Evolutionary conservation across 2,888 invertebrate genomes (phyloP).

Genomic region (Pharmacophagus antenor): DNA sequence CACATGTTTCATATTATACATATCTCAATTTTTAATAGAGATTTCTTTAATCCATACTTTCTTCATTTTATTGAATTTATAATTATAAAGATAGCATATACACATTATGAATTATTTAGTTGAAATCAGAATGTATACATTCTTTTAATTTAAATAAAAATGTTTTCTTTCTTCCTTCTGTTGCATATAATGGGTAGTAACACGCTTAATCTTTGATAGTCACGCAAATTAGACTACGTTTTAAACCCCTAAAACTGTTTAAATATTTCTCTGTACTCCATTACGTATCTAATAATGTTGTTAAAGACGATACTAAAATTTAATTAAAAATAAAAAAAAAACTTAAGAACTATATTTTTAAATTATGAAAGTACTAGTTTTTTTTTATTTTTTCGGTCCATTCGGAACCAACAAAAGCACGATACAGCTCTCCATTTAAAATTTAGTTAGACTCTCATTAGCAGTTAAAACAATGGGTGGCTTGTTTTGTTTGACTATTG

Average conservation of each 20-base stretch:
- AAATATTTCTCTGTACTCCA: slow-evolving; percentile 16
- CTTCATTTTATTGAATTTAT: too few relatives aligned
- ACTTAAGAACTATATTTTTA: background rate
- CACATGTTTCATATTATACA: too few relatives aligned
- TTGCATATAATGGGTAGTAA: slow-evolving; percentile 37
- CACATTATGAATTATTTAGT: too few relatives aligned
- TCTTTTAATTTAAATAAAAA: too few relatives aligned
- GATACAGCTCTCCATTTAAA: slow-evolving; percentile 15
- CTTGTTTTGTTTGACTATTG: slow-evolving; percentile 42
- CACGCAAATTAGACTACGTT: slow-evolving; percentile 39
- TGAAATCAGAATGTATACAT: too few relatives aligned
- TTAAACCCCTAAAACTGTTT: slow-evolving; percentile 29
- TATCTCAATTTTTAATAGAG: too few relatives aligned
- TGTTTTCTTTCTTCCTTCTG: too few relatives aligned
- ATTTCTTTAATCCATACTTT: too few relatives aligned
- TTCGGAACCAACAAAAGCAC: slow-evolving; percentile 16
- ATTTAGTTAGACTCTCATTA: slow-evolving; percentile 28
- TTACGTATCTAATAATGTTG: background rate
- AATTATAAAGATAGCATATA: too few relatives aligned
- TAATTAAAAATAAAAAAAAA: background rate
- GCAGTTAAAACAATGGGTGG: slow-evolving; percentile 32
- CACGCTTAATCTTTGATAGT: slow-evolving; percentile 37
- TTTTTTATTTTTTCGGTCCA: slow-evolving; percentile 2
- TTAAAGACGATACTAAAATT: background rate
- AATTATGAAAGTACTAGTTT: background rate